Conservation (phyloP, 2,113 vertebrate genomes). For the Pimephales promelas region DNA sequence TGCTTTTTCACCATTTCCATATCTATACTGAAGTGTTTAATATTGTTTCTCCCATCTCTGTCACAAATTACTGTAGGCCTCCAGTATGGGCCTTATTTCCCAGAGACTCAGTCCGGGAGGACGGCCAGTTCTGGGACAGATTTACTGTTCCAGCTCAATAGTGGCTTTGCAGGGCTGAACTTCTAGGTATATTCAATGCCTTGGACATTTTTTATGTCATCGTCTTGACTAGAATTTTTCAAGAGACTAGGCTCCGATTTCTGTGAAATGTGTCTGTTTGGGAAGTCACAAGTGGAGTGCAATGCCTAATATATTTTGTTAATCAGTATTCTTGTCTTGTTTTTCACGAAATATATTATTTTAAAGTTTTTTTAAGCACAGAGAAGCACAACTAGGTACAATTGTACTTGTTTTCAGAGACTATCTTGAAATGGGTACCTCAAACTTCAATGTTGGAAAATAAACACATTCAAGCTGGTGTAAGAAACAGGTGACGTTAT, state of each 20-base stretch:
- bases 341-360: neutral
- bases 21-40: neutral
- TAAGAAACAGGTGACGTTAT: neutral
- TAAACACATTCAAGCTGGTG: no score
- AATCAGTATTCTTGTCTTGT: neutral
- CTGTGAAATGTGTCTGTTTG: neutral
- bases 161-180: neutral
- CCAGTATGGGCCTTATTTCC: neutral
- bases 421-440: no score
- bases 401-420: neutral
- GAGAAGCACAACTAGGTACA: neutral
- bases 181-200: neutral
- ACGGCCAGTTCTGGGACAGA: slow-evolving; percentile 28
- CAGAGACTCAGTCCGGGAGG: slow-evolving; percentile 9
- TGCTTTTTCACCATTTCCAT: neutral
- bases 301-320: neutral
- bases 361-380: neutral
- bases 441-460: no score
- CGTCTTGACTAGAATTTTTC: neutral
- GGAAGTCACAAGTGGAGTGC: neutral
- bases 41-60: neutral
- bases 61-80: neutral
- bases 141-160: slow-evolving; percentile 7
- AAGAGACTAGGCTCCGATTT: neutral
- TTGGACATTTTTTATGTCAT: neutral